Percentiles rank a stretch among this genome's conserved stretches.
Evolutionary conservation across 2,797 vertebrate genomes (phyloP).

Genomic region (Pelodytes ibericus): DNA sequence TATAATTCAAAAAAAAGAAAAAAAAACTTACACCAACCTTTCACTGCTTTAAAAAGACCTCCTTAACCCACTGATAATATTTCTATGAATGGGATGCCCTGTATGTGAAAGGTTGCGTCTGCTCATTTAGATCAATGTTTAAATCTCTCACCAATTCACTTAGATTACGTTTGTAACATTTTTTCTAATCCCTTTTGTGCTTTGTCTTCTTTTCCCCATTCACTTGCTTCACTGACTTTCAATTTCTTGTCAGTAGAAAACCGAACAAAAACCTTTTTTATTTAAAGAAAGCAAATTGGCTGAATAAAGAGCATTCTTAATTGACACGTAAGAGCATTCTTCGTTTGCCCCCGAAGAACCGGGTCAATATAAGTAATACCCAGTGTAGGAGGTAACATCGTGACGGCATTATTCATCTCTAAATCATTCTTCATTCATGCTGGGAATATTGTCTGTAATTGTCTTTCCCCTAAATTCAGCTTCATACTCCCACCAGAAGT

Average conservation of each 20-base stretch:
- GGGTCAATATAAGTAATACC: slow-evolving; percentile 13
- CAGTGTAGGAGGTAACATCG: slow-evolving; percentile 24
- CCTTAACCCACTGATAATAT: no score
- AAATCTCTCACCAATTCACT: no score
- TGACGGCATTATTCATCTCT: slow-evolving; percentile 27
- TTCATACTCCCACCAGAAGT: slow-evolving; percentile 11
- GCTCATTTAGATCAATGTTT: no score
- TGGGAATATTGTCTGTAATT: slow-evolving; percentile 15
- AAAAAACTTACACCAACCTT: no score
- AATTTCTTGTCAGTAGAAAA: neutral
- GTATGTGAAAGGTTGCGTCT: no score
- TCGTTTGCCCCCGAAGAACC: neutral
- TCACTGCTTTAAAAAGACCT: no score
- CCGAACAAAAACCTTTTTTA: slow-evolving; percentile 4
- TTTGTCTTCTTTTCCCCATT: slow-evolving; percentile 12
- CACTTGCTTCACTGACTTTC: neutral
- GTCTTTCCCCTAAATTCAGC: slow-evolving; percentile 13
- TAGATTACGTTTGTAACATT: no score
- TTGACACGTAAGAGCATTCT: slow-evolving; percentile 5
- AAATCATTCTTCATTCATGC: slow-evolving; percentile 28
- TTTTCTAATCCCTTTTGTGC: neutral
- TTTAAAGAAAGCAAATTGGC: slow-evolving; percentile 9
- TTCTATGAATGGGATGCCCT: no score
- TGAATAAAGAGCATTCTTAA: slow-evolving; percentile 31
- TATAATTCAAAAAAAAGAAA: no score